phyloP scores from a whole-genome alignment of 2,113 vertebrate genomes.

The Myodes glareolus region DNA sequence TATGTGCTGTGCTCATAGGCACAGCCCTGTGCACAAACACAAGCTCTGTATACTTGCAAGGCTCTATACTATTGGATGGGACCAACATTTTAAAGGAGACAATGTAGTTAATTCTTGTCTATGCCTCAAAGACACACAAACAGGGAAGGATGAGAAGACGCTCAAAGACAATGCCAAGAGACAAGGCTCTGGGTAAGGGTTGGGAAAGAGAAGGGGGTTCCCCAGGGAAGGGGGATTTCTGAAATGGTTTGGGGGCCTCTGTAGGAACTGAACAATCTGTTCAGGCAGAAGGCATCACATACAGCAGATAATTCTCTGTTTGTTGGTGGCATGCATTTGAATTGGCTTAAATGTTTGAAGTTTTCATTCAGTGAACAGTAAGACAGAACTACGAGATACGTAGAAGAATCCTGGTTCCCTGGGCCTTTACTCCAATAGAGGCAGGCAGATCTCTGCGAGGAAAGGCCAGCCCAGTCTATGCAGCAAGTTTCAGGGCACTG shows the following conservation, averaged over 20 bases:
- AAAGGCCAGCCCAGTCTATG: background rate
- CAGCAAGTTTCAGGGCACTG: background rate
- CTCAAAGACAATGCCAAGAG: background rate
- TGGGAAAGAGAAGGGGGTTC: fast-evolving
- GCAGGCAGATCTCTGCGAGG: background rate
- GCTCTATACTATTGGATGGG: background rate
- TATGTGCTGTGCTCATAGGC: fast-evolving
- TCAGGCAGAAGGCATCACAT: background rate
- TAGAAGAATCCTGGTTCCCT: background rate
- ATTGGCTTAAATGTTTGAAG: background rate
- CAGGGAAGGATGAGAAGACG: too few relatives aligned
- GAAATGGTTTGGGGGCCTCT: background rate
- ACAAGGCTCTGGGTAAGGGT: background rate
- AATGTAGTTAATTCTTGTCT: background rate
- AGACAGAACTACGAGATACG: background rate
- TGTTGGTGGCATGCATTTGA: background rate
- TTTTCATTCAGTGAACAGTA: background rate
- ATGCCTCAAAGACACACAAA: background rate
- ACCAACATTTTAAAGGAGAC: background rate
- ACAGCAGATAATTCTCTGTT: background rate
- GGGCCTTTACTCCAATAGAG: background rate
- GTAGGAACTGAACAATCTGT: background rate
- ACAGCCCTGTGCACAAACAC: background rate
- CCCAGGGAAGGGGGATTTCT: background rate
- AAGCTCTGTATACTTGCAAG: too few relatives aligned